Evolutionary conservation across 2,797 vertebrate genomes (phyloP), one percentile per base, ranked within the genome.

Genomic region (Pyrocephalus nanus): DNA sequence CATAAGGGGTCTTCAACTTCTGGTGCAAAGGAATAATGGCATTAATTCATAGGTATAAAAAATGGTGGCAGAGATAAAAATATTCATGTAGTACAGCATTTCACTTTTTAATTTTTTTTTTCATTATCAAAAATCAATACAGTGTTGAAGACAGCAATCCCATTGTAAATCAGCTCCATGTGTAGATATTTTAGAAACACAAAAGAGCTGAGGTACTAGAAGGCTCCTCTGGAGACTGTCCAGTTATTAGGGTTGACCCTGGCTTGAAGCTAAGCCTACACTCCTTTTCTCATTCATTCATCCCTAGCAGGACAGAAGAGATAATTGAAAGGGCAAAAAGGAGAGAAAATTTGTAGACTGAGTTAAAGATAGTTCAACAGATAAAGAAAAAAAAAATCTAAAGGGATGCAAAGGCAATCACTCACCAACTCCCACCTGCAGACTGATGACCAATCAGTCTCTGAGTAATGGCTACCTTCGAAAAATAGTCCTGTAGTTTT

Each of bases 401-500:
- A 60, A n/a, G 14, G 6, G 5, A 51, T 36, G 30, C 19, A 50
- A 78, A 75, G 19, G 9, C 11, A 65, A 34, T 67, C 17, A 20
- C 6, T 77, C 26, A 62, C 18, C 3, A 43, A 8, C 6, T 80
- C 27, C 8, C 14, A 40, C 6, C 8, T 76, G 38, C 26, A 79
- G 10, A 42, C 8, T 23, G 26, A 57, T 34, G 8, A 5, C 27
- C 15, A 50, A 14, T 7, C 34, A 34, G 26, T 32, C 26, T 70
- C 32, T 73, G 12, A 76, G 51, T 42, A 64, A 70, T 20, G 6
- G 9, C 26, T 64, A 6, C 9, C 29, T 65, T 61, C 42, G 45
- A 61, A 79, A 72, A 60, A 34, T 8, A 25, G 0, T 0, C 5
- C 9, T 8, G 13, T 1, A 32, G 12, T 29, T 78, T 51, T 67